Conservation (phyloP, 2,888 invertebrate genomes). For the Nebria brevicollis region DNA sequence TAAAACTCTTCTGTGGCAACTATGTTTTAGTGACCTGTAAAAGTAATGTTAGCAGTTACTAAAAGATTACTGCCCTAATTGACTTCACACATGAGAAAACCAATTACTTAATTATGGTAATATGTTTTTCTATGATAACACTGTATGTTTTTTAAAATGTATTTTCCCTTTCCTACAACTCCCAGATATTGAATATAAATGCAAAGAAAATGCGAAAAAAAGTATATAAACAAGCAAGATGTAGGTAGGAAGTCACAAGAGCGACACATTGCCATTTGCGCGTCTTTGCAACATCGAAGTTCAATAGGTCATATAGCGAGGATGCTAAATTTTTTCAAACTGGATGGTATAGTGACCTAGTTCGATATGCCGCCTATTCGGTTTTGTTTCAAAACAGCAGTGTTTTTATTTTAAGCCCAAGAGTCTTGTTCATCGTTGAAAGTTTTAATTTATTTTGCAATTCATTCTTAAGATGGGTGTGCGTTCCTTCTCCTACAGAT, state of each 20-base stretch:
- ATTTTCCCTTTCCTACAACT: too few relatives aligned
- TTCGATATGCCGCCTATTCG: constrained; percentile 7
- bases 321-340: constrained; percentile 23
- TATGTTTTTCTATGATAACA: too few relatives aligned
- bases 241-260: not conserved
- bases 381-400: constrained; percentile 34
- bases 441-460: constrained; percentile 44
- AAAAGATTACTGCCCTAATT: too few relatives aligned
- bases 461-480: constrained; percentile 30
- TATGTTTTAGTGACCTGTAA: too few relatives aligned
- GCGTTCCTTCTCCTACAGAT: not conserved
- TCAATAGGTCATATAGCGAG: constrained; percentile 27
- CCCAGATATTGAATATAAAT: too few relatives aligned
- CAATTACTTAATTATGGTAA: too few relatives aligned
- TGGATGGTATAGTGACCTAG: constrained; percentile 15
- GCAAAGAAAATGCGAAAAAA: too few relatives aligned
- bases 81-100: too few relatives aligned
- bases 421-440: constrained; percentile 28
- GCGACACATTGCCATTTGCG: not conserved
- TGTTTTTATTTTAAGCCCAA: constrained; percentile 37
- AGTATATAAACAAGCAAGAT: not conserved
- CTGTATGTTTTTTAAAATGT: too few relatives aligned
- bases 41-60: too few relatives aligned
- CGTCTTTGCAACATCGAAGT: constrained; percentile 12
- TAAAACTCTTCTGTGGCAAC: too few relatives aligned